Evolutionary conservation across 2,113 vertebrate genomes (phyloP).

Genomic region (Engraulis encrasicolus): DNA sequence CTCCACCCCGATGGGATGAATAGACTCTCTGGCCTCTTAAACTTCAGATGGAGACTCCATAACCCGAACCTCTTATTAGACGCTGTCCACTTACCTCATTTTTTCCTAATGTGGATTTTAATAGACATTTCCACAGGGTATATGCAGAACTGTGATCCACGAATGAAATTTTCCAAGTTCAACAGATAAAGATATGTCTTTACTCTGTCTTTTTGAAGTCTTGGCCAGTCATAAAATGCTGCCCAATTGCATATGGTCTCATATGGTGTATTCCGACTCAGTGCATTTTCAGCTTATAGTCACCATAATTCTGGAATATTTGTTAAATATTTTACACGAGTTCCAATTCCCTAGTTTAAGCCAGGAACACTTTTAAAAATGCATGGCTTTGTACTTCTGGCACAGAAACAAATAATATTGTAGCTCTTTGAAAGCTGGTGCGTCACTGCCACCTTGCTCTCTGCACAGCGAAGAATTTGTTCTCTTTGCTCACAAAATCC

Average conservation of each 20-base stretch:
- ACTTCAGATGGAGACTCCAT: neutral
- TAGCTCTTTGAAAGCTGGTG: conserved; percentile 34
- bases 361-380: conserved; percentile 60
- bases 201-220: neutral
- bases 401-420: conserved; percentile 44
- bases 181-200: neutral
- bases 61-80: neutral
- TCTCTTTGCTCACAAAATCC: conserved; percentile 12
- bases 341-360: conserved; percentile 54
- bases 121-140: neutral
- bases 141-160: neutral
- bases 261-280: too few species aligned
- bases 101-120: neutral
- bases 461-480: neutral
- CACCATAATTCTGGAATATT: conserved; percentile 44
- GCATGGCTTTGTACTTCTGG: conserved; percentile 56
- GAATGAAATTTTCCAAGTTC: neutral
- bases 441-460: conserved; percentile 25
- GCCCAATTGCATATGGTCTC: too few species aligned
- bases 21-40: neutral
- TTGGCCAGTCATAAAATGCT: too few species aligned
- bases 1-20: neutral
- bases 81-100: neutral
- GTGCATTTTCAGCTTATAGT: conserved; percentile 31
- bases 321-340: conserved; percentile 64